Conservation (phyloP, 2,888 invertebrate genomes). For the Mimumesa dahlbomi region DNA sequence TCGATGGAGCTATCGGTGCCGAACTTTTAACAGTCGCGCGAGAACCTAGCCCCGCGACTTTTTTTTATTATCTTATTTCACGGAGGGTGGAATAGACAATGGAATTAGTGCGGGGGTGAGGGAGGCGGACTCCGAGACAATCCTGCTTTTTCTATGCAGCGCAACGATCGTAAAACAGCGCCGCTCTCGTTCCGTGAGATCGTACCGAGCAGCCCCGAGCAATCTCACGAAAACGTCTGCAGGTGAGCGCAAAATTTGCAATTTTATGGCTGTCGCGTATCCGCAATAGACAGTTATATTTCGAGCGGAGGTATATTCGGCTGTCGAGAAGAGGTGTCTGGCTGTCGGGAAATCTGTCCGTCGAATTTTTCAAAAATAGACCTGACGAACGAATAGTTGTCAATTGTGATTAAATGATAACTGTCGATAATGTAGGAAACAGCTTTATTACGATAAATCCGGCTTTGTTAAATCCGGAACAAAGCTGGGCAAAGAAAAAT, state of each 20-base stretch:
- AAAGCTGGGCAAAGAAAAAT: no score
- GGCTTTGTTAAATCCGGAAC: no score
- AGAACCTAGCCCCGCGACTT: background rate
- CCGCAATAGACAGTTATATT: background rate
- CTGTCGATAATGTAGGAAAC: no score
- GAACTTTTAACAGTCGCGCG: background rate
- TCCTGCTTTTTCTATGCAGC: constrained; percentile 5
- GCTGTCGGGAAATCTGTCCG: no score
- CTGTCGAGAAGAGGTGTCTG: no score
- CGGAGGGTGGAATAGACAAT: constrained; percentile 4
- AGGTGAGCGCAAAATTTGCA: constrained; percentile 16
- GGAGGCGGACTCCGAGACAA: background rate
- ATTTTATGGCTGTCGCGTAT: constrained; percentile 8
- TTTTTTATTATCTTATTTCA: constrained; percentile 14
- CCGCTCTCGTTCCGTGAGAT: constrained; percentile 2
- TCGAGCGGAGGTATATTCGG: background rate
- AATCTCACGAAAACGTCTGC: constrained; percentile 6
- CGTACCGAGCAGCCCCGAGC: background rate
- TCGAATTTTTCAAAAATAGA: no score
- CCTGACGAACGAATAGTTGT: no score
- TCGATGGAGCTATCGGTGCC: background rate
- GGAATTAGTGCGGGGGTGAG: constrained; percentile 5
- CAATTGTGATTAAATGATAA: no score
- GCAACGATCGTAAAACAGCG: constrained; percentile 14
- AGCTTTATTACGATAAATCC: no score